Evolutionary conservation across 2,888 invertebrate species (phyloP).

Genomic region (Euzophera pinguis): DNA sequence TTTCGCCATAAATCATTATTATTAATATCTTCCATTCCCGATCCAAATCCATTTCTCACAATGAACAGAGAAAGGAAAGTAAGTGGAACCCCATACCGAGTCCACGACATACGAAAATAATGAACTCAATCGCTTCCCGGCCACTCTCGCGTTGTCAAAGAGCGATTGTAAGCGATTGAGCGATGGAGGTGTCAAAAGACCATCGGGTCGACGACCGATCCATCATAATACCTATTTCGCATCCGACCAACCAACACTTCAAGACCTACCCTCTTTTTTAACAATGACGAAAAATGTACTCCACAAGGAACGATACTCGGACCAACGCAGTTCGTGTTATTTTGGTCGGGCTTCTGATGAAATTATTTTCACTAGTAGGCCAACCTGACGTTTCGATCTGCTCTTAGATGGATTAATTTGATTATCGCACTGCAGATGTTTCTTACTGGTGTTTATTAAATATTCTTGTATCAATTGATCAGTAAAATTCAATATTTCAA

Average conservation of each 20-base stretch:
- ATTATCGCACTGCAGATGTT: slow-evolving; percentile 73
- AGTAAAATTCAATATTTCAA: background rate
- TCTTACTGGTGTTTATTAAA: slow-evolving; percentile 34
- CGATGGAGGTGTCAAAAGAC: slow-evolving; percentile 71
- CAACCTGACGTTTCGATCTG: slow-evolving; percentile 76
- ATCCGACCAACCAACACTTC: slow-evolving; percentile 36
- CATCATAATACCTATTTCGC: slow-evolving; percentile 63
- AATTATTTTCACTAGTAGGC: slow-evolving; percentile 72
- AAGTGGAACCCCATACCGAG: slow-evolving; percentile 22
- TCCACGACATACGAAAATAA: slow-evolving; percentile 55
- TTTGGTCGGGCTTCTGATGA: slow-evolving; percentile 46
- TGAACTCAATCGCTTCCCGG: slow-evolving; percentile 57
- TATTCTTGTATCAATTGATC: slow-evolving; percentile 5
- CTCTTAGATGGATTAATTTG: slow-evolving; percentile 78
- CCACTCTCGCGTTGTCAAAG: slow-evolving; percentile 60
- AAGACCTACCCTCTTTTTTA: slow-evolving; percentile 28
- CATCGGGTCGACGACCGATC: slow-evolving; percentile 64
- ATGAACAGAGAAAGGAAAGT: slow-evolving; percentile 18
- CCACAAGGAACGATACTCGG: slow-evolving; percentile 13
- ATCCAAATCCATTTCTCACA: slow-evolving; percentile 22
- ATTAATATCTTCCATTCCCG: slow-evolving; percentile 7
- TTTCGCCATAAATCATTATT: slow-evolving; percentile 6
- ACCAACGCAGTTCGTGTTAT: slow-evolving; percentile 27
- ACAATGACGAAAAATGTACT: background rate
- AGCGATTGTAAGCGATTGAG: slow-evolving; percentile 68